Evolutionary conservation across 2,888 invertebrate genomes (phyloP), one percentile per base, ranked within the genome.

Genomic region (Antheraea yamamai): DNA sequence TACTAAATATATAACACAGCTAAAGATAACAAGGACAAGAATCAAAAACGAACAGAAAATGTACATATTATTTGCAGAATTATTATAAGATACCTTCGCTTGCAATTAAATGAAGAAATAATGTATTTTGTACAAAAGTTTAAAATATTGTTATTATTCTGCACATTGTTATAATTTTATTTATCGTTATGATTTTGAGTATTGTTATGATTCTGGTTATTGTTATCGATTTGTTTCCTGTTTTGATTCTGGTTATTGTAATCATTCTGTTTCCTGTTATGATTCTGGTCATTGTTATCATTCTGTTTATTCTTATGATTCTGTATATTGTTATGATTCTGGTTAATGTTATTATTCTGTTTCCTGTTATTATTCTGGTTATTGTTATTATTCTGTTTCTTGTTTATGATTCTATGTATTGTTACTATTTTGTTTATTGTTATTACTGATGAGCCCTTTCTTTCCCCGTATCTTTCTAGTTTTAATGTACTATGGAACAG

Each of bases 401-500:
- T 12, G 47, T 47, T 47, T 16, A 47, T 47, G 47, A 47, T 47
- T 47, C 47, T 47, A 7, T 12, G 47, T 47, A 55, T n/a, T 55
- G 55, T 55, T 55, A 55, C 18, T 12, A 61, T 61, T 23, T 7
- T 7, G 23, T 23, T 61, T 61, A 61, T 23, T 61, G 64, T 66
- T 26, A 66, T 12, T 16, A 16, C 4, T 26, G 26, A 66, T 66
- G 30, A 66, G 64, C 64, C 64, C 30, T 66, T 66, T 66, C 30
- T 66, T 66, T 66, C 8, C 30, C 30, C 18, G 64, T 66, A 30
- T 61, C 8, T 61, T 23, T 23, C 16, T 26, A 66, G 16, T 30
- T 26, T 66, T 26, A 66, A 66, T 66, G 64, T 66, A 66, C 14
- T 66, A 30, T 66, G 64, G 64, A 66, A 66, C 64, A 66, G 64